These are phyloP conservation scores for Yponomeuta plumbellus DNA, from an alignment of 2,888 invertebrate species.

Conservation along the genomic window DNA sequence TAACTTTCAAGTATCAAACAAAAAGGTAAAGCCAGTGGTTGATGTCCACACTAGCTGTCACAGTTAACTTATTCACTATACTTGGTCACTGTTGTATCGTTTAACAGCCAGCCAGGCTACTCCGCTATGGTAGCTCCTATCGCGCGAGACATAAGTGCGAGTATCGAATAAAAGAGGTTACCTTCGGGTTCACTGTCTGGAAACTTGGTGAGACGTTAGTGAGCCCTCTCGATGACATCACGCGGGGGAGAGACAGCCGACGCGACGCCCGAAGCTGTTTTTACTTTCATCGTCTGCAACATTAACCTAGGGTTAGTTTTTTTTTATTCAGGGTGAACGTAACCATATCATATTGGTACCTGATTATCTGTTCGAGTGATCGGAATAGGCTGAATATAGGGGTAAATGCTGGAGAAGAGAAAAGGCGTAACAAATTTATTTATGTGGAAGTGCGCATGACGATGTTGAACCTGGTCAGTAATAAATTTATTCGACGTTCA, in stretches of 20 bases:
- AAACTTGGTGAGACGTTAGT: conserved; percentile 34
- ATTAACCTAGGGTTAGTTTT: background rate
- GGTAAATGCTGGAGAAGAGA: too few species aligned
- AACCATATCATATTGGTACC: background rate
- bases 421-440: too few species aligned
- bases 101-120: background rate
- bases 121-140: background rate
- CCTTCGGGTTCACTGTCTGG: background rate
- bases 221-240: conserved; percentile 65
- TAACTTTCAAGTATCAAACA: too few species aligned
- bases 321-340: background rate
- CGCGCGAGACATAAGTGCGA: background rate
- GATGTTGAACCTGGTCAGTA: too few species aligned
- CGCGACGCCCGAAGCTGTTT: conserved; percentile 77
- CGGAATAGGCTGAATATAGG: background rate
- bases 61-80: background rate
- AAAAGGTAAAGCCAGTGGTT: too few species aligned
- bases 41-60: too few species aligned
- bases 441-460: too few species aligned
- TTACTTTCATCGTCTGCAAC: conserved; percentile 77
- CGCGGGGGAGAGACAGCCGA: conserved; percentile 81
- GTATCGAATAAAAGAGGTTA: background rate
- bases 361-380: background rate
- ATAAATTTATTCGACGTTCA: too few species aligned
- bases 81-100: background rate